These are phyloP conservation scores for Linepithema humile DNA, from an alignment of 1,140 invertebrate species.

Conservation along the genomic window DNA sequence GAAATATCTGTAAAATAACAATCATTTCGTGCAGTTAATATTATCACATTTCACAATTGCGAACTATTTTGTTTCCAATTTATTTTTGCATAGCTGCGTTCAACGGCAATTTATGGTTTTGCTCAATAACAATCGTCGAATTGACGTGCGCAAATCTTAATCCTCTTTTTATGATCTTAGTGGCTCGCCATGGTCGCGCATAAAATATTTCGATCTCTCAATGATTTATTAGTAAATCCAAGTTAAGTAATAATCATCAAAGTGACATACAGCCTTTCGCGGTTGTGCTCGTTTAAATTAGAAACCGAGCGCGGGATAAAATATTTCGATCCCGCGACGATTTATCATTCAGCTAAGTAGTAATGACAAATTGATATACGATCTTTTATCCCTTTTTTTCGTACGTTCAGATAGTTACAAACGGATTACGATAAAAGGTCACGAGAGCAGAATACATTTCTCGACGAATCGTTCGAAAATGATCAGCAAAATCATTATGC, in stretches of 20 bases:
- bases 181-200: neutral
- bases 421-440: neutral
- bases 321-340: slow-evolving; percentile 13
- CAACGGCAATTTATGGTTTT: slow-evolving; percentile 4
- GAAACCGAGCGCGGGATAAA: neutral
- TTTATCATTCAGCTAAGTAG: slow-evolving; percentile 17
- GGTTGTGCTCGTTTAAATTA: slow-evolving; percentile 18
- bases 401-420: neutral
- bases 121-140: neutral
- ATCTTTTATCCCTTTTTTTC: neutral
- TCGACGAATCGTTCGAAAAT: neutral
- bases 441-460: neutral
- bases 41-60: neutral
- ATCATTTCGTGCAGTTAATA: neutral
- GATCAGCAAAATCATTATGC: neutral
- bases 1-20: slow-evolving; percentile 11
- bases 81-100: neutral
- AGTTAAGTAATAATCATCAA: slow-evolving; percentile 25
- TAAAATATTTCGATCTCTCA: slow-evolving; percentile 37
- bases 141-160: neutral
- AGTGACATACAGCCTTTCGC: neutral
- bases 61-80: neutral
- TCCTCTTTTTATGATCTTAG: neutral
- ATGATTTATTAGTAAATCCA: slow-evolving; percentile 22
- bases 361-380: neutral